Evolutionary conservation across 2,797 vertebrate genomes (phyloP), one percentile per base, ranked within the genome.

Genomic region (Pampus argenteus): DNA sequence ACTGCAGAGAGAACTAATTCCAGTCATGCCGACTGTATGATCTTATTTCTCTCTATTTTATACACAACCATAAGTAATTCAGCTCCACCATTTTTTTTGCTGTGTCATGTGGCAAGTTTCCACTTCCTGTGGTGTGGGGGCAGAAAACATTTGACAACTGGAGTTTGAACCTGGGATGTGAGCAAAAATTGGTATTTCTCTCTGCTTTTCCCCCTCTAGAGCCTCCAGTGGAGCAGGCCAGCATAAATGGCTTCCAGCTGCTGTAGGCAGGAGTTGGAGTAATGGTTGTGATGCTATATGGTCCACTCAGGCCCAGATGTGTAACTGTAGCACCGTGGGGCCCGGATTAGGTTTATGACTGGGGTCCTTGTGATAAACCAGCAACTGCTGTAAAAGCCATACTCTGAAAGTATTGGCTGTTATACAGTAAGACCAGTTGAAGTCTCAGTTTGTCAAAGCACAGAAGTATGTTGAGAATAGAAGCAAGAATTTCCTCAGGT

Each of bases 241-340:
- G 15, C 52, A 29, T 65, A 81, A 85, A 89, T 85, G 66, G 45
- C 60, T 90, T 90, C 80, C 87, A 90, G 72, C 87, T 90, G 86
- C 77, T 71, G 44, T 13, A 17, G 50, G 57, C 52, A 47, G 50
- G 23, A 70, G 38, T 34, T 52, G 54, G 67, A 73, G 72, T 42
- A 45, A 38, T 42, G 64, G 31, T 57, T 56, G 40, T 31, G 45
- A 50, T 54, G 63, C 17, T 79, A n/a, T 49, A 52, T 40, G 18
- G 50, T 71, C 45, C 45, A 22, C 13, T 47, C 28, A 52, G 47
- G 26, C 31, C 76, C 81, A 90, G 67, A 90, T 86, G 89, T 89
- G 70, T 22, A 29, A 47, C 38, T 63, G 61, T 11, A 56, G 57
- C 61, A 49, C 60, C 2, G 17, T 44, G 77, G 68, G 78, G 64